Base-by-base conservation (phyloP, 2,797 vertebrate species). In the Premnoplex brunnescens region DNA sequence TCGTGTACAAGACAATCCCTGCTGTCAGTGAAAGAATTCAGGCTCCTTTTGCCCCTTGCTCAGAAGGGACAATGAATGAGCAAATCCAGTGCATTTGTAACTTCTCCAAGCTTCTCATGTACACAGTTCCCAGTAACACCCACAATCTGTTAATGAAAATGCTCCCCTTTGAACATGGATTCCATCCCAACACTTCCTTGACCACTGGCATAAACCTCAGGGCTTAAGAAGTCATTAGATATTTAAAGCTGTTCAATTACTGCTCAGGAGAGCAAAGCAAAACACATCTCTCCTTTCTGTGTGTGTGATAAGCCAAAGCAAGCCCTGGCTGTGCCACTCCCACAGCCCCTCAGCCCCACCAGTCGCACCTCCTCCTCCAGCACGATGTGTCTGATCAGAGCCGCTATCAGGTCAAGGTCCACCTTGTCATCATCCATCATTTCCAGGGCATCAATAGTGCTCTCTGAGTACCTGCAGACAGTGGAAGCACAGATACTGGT, bases 351-450 rank as follows among this genome's bases (percentile, higher is more conserved):
- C 67, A 58, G 56, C 6, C n/a, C 44, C 64, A 34, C 27, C 44
- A 24, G 44, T 12, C 5, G 19, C 21, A 19, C 98, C 97, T 99
- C 98, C 93, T 98, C 98, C 37, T 98, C 97, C 88, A 98, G 88
- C 94, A 98, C 98, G 6, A 99, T 99, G 88, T 99, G 97, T 89
- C 98, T 98, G 96, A 99, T 99, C 74, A 99, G 98, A 10, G 98
- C 98, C 91, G 98, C 95, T 66, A 99, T 98, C 73, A 99, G 98
- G 68, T 99, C 98, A 91, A 99, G 98, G 97, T 99, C 99, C 56
- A 99, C 98, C 97, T 98, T 99, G 21, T 99, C 99, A 95, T 99
- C 99, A 94, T 99, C 99, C 95, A 99, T 98, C 97, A 97, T 98
- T 96, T 99, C 98, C 88, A 99, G 74, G 48, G 98, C 97, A 60